phyloP scores from a whole-genome alignment of 35 echinoderm and acorn worm species.

The Diadema setosum region DNA sequence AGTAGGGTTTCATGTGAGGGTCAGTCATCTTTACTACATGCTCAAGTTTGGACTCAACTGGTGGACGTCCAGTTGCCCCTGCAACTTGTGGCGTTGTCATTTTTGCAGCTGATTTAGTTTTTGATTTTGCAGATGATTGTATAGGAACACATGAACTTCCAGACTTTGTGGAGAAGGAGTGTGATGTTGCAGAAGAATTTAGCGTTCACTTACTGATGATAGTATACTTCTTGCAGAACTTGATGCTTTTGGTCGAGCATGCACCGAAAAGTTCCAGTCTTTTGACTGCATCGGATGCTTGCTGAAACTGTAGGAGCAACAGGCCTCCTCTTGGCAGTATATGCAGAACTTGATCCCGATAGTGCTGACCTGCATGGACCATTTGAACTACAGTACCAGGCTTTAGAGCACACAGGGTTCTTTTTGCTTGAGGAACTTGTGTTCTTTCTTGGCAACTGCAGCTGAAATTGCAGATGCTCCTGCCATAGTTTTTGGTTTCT shows the following conservation, averaged over 20 bases:
- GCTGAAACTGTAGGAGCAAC: not conserved
- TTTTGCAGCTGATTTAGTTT: not conserved
- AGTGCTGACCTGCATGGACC: not conserved
- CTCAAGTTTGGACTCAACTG: constrained; percentile 15
- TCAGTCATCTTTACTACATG: constrained; percentile 35
- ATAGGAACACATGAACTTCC: too few species aligned
- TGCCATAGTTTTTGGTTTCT: not conserved
- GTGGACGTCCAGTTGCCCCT: not conserved
- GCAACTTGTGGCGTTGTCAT: too few species aligned
- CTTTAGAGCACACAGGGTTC: constrained; percentile 7
- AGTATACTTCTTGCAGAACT: not conserved
- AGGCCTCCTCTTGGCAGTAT: not conserved
- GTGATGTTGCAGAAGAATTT: constrained; percentile 1
- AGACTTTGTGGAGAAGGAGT: not conserved
- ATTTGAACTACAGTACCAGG: not conserved
- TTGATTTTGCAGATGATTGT: not conserved
- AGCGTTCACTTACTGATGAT: not conserved
- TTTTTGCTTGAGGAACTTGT: not conserved
- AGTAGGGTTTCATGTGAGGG: constrained; percentile 48
- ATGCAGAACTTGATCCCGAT: not conserved
- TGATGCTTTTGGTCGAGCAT: not conserved
- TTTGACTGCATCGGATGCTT: not conserved
- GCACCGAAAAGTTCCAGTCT: not conserved
- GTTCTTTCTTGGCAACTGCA: not conserved
- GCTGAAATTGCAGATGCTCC: not conserved